Evolutionary conservation across 2,113 vertebrate genomes (phyloP).

Genomic region (Alethe diademata): DNA sequence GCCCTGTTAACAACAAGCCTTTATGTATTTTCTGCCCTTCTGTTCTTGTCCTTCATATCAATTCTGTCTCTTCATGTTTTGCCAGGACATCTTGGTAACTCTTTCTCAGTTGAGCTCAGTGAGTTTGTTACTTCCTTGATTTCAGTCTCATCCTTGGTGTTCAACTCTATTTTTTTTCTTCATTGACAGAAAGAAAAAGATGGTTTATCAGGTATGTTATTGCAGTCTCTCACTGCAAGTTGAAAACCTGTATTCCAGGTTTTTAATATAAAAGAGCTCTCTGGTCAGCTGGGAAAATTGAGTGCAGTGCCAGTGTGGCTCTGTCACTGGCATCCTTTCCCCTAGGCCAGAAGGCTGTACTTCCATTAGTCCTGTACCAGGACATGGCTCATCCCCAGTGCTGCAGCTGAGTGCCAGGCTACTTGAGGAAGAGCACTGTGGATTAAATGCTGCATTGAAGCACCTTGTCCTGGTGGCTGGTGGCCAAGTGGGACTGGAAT

Average conservation of each 20-base stretch:
- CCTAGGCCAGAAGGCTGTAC: neutral
- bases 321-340: neutral
- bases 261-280: neutral
- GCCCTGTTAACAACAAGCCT: neutral
- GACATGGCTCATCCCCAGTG: neutral
- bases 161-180: neutral
- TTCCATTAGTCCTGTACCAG: neutral
- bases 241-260: neutral
- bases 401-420: neutral
- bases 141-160: neutral
- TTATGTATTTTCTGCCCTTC: neutral
- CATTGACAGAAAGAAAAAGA: neutral
- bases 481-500: neutral
- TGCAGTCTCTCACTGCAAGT: neutral
- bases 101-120: neutral
- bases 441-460: neutral
- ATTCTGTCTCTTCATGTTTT: neutral
- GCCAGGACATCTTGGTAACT: neutral
- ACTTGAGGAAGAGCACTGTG: neutral
- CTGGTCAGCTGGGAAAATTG: neutral
- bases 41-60: neutral
- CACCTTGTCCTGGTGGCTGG: neutral
- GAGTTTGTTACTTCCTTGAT: neutral
- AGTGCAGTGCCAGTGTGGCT: neutral
- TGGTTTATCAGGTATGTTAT: neutral